Evolutionary conservation across 2,113 vertebrate genomes (phyloP), one percentile per base, ranked within the genome.

Genomic region (Mixornis gularis): DNA sequence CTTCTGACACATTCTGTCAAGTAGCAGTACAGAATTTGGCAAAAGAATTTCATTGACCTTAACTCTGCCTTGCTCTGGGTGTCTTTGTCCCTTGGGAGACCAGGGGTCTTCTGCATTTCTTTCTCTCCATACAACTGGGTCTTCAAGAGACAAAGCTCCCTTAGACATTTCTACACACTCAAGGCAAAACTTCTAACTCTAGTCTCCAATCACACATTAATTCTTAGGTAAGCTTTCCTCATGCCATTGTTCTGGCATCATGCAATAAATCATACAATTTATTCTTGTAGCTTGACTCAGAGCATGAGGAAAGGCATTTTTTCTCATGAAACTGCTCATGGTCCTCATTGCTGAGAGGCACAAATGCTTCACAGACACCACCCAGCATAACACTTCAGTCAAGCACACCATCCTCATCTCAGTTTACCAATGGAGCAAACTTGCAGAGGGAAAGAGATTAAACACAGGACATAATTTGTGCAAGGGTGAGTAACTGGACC

Each of bases 161-260:
- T 51, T 40, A 40, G 26, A 43, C 1, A 0, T 53, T 69, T 79
- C 29, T 59, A 12, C 13, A 36, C 12, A 24, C 1, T 36, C 19
- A 5, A 16, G 8, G 52, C 30, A 66, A 80, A 90, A 7, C 16
- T 20, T 77, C 30, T 17, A 55, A 55, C 11, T 65, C 4, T 22
- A 38, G 14, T 55, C 6, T 20, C 22, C 13, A 70, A 2, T 7
- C 17, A 22, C 11, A 22, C 32, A 36, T 15, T 30, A 55, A 52
- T 74, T 72, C 32, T 63, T n/a, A 70, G 48, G n/a, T 34, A 85
- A 52, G 60, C 6, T 41, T 60, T 44, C 74, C 26, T 74, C 21
- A 4, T n/a, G 24, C 1, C 1, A 13, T 36, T 84, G 26, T 62
- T 83, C 32, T n/a, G 40, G 25, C 24, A 11, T 4, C 2, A 1